A percentile compares a stretch with the other conserved stretches of the same genome.
Evolutionary conservation across 1,140 invertebrate species (phyloP).

Genomic region (Coptotermes formosanus): DNA sequence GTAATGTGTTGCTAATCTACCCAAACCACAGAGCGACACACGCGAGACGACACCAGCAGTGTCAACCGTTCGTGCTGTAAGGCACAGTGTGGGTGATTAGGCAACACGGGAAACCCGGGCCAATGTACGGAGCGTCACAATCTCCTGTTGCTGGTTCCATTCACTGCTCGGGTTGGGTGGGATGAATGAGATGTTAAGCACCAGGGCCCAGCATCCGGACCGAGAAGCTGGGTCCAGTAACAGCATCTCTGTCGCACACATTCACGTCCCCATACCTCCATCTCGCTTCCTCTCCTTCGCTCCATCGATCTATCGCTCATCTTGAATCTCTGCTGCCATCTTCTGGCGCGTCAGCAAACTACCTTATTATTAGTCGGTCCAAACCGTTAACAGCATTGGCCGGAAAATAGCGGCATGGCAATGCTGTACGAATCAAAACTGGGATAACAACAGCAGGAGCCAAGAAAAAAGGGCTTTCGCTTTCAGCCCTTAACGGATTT

Average conservation of each 20-base stretch:
- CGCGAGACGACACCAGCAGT: no score
- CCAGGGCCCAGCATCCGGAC: background rate
- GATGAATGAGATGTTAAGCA: background rate
- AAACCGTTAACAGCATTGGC: background rate
- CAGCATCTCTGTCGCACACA: no score
- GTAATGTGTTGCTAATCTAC: no score
- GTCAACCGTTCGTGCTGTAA: no score
- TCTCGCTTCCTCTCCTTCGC: background rate
- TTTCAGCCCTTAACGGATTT: no score
- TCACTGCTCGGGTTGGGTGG: background rate
- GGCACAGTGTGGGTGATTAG: background rate
- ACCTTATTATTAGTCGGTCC: background rate
- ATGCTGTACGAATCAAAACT: background rate
- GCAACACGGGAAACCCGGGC: background rate
- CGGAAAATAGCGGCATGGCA: background rate
- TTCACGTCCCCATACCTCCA: no score
- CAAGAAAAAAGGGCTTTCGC: no score
- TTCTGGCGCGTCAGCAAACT: background rate
- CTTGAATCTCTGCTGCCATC: background rate
- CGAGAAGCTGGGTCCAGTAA: background rate
- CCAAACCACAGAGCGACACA: no score
- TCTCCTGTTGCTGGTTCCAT: conserved; percentile 9
- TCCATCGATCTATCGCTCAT: background rate
- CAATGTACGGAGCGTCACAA: background rate
- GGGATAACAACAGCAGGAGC: no score